phyloP scores from a whole-genome alignment of 1,140 invertebrate species.

The Brachionus calyciflorus region DNA sequence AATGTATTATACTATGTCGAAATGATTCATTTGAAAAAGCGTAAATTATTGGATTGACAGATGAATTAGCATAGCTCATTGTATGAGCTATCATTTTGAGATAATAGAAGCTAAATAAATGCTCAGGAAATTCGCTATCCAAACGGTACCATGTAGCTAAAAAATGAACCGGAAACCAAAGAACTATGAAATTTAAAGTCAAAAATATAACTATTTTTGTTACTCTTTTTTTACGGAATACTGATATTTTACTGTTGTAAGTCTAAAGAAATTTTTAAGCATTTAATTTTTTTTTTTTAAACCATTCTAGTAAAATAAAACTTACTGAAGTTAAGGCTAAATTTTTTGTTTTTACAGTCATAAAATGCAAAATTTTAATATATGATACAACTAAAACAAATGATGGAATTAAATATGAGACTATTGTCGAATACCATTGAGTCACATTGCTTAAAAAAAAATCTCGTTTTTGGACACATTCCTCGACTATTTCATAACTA shows the following conservation, averaged over 20 bases:
- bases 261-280: slow-evolving; percentile 8
- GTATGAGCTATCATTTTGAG: slow-evolving; percentile 47
- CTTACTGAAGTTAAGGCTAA: slow-evolving; percentile 4
- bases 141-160: slow-evolving; percentile 47
- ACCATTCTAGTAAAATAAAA: not conserved
- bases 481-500: not conserved
- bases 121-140: slow-evolving; percentile 40
- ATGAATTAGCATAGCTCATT: slow-evolving; percentile 62
- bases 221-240: slow-evolving; percentile 9
- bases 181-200: slow-evolving; percentile 17
- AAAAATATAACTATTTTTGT: slow-evolving; percentile 45
- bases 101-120: slow-evolving; percentile 3
- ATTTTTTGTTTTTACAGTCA: slow-evolving; percentile 45
- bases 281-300: no score
- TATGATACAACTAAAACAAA: slow-evolving; percentile 53
- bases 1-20: slow-evolving; percentile 46
- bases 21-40: slow-evolving; percentile 62
- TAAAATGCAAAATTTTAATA: slow-evolving; percentile 50
- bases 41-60: slow-evolving; percentile 63
- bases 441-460: slow-evolving; percentile 29
- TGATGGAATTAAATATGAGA: slow-evolving; percentile 34
- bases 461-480: slow-evolving; percentile 22
- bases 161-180: slow-evolving; percentile 47
- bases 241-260: not conserved
- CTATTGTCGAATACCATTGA: slow-evolving; percentile 33